Evolutionary conservation across 2,113 vertebrate species (phyloP).

Genomic region (Galeopterus variegatus): DNA sequence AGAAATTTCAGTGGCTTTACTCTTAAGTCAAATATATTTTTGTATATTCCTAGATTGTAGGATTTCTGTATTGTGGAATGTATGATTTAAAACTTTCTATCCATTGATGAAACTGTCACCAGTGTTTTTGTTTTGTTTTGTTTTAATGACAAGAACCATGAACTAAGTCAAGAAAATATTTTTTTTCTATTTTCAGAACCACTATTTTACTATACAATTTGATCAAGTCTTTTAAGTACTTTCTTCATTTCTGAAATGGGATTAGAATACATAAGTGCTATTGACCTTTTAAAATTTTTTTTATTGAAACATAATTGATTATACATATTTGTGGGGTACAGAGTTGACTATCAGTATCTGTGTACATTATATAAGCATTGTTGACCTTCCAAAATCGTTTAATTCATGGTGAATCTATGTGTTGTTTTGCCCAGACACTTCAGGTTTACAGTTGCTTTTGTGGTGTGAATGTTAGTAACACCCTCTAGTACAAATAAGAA

Average conservation of each 20-base stretch:
- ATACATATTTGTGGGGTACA: too few species aligned
- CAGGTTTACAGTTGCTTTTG: not conserved
- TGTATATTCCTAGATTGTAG: not conserved
- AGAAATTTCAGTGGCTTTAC: not conserved
- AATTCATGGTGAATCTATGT: not conserved
- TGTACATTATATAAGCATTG: not conserved
- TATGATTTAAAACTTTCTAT: not conserved
- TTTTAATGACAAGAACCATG: slow-evolving; percentile 10
- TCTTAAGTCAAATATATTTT: not conserved
- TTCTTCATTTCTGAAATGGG: not conserved
- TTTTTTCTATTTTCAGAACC: not conserved
- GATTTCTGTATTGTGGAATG: not conserved
- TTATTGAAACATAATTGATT: too few species aligned
- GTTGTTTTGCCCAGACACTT: not conserved
- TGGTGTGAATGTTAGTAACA: not conserved
- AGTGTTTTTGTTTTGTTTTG: not conserved
- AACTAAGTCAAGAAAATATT: not conserved
- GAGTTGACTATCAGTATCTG: too few species aligned
- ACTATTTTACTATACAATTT: not conserved
- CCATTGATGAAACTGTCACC: not conserved
- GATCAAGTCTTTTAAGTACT: not conserved
- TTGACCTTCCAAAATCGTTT: not conserved
- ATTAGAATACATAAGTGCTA: not conserved
- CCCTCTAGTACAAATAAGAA: not conserved
- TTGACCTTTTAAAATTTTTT: not conserved